phyloP scores from a whole-genome alignment of 1,140 invertebrate species.

The Drosophila truncata region DNA sequence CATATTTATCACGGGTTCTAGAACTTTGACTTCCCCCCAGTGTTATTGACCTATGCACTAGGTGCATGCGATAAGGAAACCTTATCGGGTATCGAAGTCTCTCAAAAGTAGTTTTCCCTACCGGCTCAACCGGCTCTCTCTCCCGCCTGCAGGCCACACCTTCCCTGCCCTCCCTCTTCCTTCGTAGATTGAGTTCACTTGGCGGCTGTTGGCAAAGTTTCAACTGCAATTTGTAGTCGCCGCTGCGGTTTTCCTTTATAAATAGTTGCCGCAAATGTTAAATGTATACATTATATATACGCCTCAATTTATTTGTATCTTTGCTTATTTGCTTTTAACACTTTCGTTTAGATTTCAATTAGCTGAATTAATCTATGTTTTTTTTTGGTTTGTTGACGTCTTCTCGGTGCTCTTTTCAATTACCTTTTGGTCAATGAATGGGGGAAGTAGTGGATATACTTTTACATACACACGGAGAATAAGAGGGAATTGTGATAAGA shows the following conservation, averaged over 20 bases:
- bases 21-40: slow-evolving; percentile 19
- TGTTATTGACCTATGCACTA: slow-evolving; percentile 69
- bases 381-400: slow-evolving; percentile 59
- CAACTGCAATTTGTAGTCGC: slow-evolving; percentile 69
- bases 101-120: slow-evolving; percentile 37
- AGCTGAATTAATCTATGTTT: slow-evolving; percentile 49
- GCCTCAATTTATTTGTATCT: slow-evolving; percentile 13
- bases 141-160: not conserved
- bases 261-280: slow-evolving; percentile 63
- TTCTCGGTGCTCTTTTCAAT: slow-evolving; percentile 11
- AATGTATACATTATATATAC: slow-evolving; percentile 17
- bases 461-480: not conserved
- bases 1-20: slow-evolving; percentile 46
- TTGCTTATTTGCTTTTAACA: slow-evolving; percentile 19
- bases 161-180: not conserved
- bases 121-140: slow-evolving; percentile 54
- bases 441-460: not conserved
- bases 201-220: slow-evolving; percentile 55
- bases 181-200: slow-evolving; percentile 31
- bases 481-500: slow-evolving; percentile 4
- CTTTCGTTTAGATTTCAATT: slow-evolving; percentile 56
- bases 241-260: slow-evolving; percentile 55
- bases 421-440: slow-evolving; percentile 2
- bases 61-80: slow-evolving; percentile 52
- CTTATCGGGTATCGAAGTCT: slow-evolving; percentile 48